phyloP scores from a whole-genome alignment of 2,888 invertebrate species.

The Drosophila demipolita region DNA sequence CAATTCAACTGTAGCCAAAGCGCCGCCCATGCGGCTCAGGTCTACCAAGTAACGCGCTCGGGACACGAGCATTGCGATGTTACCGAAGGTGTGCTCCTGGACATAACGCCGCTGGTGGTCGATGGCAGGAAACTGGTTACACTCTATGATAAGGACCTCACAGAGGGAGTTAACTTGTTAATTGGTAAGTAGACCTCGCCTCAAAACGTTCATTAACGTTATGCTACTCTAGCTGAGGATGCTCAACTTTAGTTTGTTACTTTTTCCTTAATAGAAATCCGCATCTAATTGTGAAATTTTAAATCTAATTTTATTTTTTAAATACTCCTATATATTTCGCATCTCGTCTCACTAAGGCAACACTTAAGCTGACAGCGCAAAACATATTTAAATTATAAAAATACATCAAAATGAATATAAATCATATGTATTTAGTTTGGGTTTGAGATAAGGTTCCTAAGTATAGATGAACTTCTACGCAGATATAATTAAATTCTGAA shows the following conservation, averaged over 20 bases:
- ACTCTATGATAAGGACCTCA: constrained; percentile 90
- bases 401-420: too few relatives aligned
- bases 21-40: constrained; percentile 87
- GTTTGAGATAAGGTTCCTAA: background rate
- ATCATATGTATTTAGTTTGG: too few relatives aligned
- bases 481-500: background rate
- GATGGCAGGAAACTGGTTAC: constrained; percentile 89
- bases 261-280: background rate
- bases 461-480: background rate
- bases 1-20: constrained; percentile 48
- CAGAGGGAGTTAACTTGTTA: constrained; percentile 90
- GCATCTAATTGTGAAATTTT: background rate
- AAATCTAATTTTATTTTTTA: background rate
- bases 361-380: background rate
- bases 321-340: background rate
- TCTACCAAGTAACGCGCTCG: constrained; percentile 90
- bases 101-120: constrained; percentile 89
- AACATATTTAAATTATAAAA: background rate
- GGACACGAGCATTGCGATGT: constrained; percentile 90
- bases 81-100: constrained; percentile 89
- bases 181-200: constrained; percentile 87
- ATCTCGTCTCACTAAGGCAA: background rate
- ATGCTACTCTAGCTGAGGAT: background rate
- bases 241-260: background rate
- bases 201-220: constrained; percentile 26